Evolutionary conservation across 2,888 invertebrate genomes (phyloP).

Genomic region (Mesorhabditis belari): DNA sequence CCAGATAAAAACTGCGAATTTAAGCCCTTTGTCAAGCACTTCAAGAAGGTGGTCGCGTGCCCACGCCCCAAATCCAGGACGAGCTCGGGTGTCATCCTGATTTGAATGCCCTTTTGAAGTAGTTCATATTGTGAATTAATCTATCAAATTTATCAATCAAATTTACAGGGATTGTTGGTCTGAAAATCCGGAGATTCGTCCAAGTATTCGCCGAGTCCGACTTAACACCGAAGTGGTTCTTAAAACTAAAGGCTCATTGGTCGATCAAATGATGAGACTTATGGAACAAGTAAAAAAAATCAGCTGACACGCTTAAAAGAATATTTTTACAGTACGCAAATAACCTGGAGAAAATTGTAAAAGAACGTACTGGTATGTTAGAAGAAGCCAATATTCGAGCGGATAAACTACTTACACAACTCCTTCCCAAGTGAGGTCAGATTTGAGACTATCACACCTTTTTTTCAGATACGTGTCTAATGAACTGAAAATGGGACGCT

Average conservation of each 20-base stretch:
- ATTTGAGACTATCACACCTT: background rate
- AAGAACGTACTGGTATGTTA: conserved; percentile 51
- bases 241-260: conserved; percentile 41
- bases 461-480: conserved; percentile 42
- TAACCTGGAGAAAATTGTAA: conserved; percentile 49
- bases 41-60: conserved; percentile 13
- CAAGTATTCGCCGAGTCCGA: conserved; percentile 45
- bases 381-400: conserved; percentile 50
- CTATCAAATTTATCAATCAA: conserved; percentile 20
- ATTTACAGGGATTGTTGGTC: conserved; percentile 48
- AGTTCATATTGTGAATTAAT: too few species aligned
- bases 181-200: conserved; percentile 49
- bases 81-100: conserved; percentile 45
- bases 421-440: conserved; percentile 31
- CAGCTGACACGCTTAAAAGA: background rate
- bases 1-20: background rate
- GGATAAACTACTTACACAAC: conserved; percentile 44
- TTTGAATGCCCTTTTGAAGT: conserved; percentile 22
- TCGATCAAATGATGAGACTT: conserved; percentile 51
- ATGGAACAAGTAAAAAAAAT: conserved; percentile 21
- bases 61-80: conserved; percentile 44
- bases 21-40: conserved; percentile 7
- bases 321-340: conserved; percentile 48
- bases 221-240: conserved; percentile 50
- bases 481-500: conserved; percentile 46